Base-by-base conservation (phyloP, 1,140 invertebrate genomes). In the Ylistrum balloti region DNA sequence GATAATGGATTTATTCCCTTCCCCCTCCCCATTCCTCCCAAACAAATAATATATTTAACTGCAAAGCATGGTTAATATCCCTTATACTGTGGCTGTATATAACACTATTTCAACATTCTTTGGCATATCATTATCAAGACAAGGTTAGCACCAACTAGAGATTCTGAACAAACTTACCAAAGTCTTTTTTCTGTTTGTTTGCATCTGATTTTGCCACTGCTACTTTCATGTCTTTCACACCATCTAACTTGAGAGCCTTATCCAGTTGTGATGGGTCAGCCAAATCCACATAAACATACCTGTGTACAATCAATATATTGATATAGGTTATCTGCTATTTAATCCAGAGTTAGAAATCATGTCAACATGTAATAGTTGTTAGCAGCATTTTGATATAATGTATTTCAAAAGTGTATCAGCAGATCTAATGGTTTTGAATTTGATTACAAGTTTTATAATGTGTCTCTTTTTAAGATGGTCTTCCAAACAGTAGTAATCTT, bases 231-330 rank as follows among this genome's bases (percentile, higher is more conserved):
- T 35, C 91, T 85, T 74, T 35, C 33, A 85, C 56, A 38, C 89
- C 93, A 88, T 89, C 85, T 15, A 93, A 86, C 56, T 48, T 48
- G 17, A 92, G 10, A 33, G 90, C 93, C 85, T 91, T 88, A n/a
- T 90, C 88, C 17, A 93, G 15, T 32, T 90, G 90, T 28, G 88
- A 88, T 11, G 86, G 32, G 38, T 89, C 85, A 34, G 89, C 91
- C 33, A 92, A 48, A 56, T 93, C 93, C 33, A 91, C 90, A 91
- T 92, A 91, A 0, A 45, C 91, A 92, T 92, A 93, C 86, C 92
- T 93, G 38, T 10, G 88, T 90, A 35, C 87, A 20, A 88, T 74
- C 32, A 33, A 56, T n/a, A n/a, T n/a, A n/a, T n/a, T n/a, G n/a
- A n/a, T n/a, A n/a, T n/a, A n/a, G n/a, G n/a, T n/a, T n/a, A n/a